Evolutionary conservation across 2,888 invertebrate genomes (phyloP), one percentile per base, ranked within the genome.

Genomic region (Aelia acuminata): DNA sequence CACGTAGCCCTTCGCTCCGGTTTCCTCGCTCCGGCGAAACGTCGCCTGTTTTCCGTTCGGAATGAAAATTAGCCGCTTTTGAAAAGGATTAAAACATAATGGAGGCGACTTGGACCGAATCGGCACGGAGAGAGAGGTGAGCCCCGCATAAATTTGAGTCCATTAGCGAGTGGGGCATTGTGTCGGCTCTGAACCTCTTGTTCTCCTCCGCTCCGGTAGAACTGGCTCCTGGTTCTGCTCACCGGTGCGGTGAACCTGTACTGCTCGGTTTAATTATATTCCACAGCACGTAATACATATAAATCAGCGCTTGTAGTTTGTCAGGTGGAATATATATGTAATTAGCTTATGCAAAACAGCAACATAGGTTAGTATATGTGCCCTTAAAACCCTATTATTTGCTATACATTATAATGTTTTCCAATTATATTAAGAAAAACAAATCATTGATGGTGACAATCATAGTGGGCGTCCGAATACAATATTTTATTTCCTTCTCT

Each of bases 51-150:
- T 80, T n/a, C 80, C 80, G 80, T 80, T 80, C 43, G n/a, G 80
- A 80, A 80, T 80, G 80, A 80, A 80, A 80, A 80, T 80, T 80
- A 80, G 80, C 80, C 43, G 85, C 50, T 85, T 85, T 85, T 85
- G 15, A 85, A 85, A 85, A 85, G 85, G 85, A 85, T 85, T 85
- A 85, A 85, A 85, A 85, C 85, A 85, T 85, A 85, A 85, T 85
- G 43, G 85, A 85, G 39, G 80, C 43, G 43, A 80, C 80, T 80
- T 80, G 80, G 80, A 47, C 80, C 80, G 80, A n/a, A 80, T 80
- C 80, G 80, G 75, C 20, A 13, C 4, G 39, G 57, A n/a, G n/a
- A n/a, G n/a, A n/a, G n/a, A 26, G 57, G 57, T 57, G 57, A 70
- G 63, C 35, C 35, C 35, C 20, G 80, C 80, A 80, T 80, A 80